A percentile compares a stretch with the other conserved stretches of the same genome.
These are phyloP conservation scores for Sebastolobus altivelis DNA, from an alignment of 2,797 vertebrate genomes.

Conservation along the genomic window DNA sequence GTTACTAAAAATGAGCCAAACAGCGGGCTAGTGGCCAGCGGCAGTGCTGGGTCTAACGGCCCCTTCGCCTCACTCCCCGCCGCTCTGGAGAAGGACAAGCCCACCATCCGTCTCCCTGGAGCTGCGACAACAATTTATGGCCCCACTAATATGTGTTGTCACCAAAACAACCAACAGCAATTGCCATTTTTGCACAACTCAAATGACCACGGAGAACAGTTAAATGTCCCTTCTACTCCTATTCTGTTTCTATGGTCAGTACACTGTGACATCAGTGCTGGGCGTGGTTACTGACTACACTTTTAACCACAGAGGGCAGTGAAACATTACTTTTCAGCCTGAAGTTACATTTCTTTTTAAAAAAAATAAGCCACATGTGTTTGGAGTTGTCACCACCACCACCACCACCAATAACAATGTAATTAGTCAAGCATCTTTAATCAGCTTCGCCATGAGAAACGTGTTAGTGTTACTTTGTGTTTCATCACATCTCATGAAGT, in stretches of 20 bases:
- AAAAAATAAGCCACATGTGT: background rate
- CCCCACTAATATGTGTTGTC: too few species aligned
- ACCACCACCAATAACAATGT: background rate
- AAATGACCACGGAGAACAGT: background rate
- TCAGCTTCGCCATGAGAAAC: background rate
- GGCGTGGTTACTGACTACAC: background rate
- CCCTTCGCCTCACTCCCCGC: too few species aligned
- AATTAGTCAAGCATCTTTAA: conserved; percentile 1
- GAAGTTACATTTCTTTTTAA: background rate
- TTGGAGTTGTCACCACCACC: background rate
- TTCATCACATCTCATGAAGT: conserved; percentile 28
- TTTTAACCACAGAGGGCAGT: conserved; percentile 16
- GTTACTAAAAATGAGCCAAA: too few species aligned
- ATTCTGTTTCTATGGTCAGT: background rate
- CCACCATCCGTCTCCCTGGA: background rate
- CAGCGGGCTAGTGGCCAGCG: too few species aligned
- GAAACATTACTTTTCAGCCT: conserved; percentile 9
- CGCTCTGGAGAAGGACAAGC: background rate
- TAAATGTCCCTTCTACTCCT: background rate
- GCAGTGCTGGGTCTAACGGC: too few species aligned
- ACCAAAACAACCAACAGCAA: background rate
- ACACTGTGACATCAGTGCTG: background rate
- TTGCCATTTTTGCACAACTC: background rate
- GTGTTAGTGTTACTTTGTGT: conserved; percentile 1
- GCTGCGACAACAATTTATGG: too few species aligned